Base-by-base conservation (phyloP, 2,113 vertebrate genomes). In the Glaucomys volans region DNA sequence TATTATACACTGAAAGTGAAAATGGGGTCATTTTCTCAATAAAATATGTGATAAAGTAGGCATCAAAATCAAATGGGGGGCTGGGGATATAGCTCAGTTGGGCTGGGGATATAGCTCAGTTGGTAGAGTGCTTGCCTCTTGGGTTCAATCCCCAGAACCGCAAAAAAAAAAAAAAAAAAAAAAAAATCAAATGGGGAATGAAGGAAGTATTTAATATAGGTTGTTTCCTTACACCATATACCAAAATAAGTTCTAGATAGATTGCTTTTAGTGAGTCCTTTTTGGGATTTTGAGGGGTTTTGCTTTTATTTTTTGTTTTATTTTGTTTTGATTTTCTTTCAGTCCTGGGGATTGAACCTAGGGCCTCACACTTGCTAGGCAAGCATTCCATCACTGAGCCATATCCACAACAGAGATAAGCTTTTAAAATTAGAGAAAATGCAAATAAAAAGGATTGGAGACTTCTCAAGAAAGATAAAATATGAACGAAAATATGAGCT, bases 341-440 rank as follows among this genome's bases (percentile, higher is more conserved):
- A 69, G 14, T 35, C 14, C 66, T 67, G 32, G 32, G 66, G 10
- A 35, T 67, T 67, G 32, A 67, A 67, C 30, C 32, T 32, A 67
- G 32, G 66, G 30, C 13, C 32, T 67, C 32, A 67, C 14, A 66
- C 32, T 32, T 66, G 4, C 30, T 66, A 66, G 30, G 35, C 66
- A 69, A 18, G 66, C 66, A n/a, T 16, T n/a, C 14, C 32, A n/a
- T 30, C 16, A n/a, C 17, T 69, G 35, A 69, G 66, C 32, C n/a
- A 69, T n/a, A 18, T 35, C 14, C 6, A 32, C 30, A 67, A 32
- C 66, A 67, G 14, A 67, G 13, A 30, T 67, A 81, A 37, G 5
- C n/a, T 32, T 94, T 94, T 86, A 28, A 91, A 87, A 76, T 14
- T 86, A 83, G 35, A 71, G 2, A 86, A 83, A 87, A 81, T 80